These are phyloP conservation scores for Scaptomyza polygonia DNA, from an alignment of 2,888 invertebrate genomes.

Conservation along the genomic window DNA sequence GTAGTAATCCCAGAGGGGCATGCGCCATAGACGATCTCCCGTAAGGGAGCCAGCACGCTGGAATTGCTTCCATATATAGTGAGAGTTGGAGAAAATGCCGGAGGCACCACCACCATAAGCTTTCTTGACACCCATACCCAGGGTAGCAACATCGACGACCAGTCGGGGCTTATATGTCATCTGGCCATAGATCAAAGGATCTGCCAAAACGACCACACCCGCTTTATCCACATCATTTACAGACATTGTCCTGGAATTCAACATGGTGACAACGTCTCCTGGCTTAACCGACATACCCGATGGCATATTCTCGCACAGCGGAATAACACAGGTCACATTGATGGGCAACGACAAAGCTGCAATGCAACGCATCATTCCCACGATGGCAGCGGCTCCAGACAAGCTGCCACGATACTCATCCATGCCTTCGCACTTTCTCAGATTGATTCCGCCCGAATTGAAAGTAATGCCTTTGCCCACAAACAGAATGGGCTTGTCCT, in stretches of 20 bases:
- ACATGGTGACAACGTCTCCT: constrained; percentile 84
- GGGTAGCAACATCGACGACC: constrained; percentile 87
- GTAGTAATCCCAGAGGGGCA: constrained; percentile 86
- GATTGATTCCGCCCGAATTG: constrained; percentile 84
- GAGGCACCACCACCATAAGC: constrained; percentile 86
- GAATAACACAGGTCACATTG: constrained; percentile 85
- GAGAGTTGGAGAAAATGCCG: constrained; percentile 86
- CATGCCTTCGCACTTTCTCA: constrained; percentile 71
- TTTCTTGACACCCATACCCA: constrained; percentile 85
- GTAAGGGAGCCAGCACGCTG: constrained; percentile 86
- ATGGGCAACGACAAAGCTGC: constrained; percentile 86
- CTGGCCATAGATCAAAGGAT: constrained; percentile 91
- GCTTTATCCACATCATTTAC: constrained; percentile 88
- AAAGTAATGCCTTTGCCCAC: constrained; percentile 87
- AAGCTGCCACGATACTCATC: constrained; percentile 85
- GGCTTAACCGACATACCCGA: constrained; percentile 87
- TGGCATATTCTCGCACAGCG: constrained; percentile 85
- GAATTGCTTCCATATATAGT: constrained; percentile 85
- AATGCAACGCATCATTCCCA: constrained; percentile 85
- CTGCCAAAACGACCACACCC: constrained; percentile 92
- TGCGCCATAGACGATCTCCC: constrained; percentile 88
- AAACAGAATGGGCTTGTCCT: constrained; percentile 85
- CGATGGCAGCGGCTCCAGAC: constrained; percentile 87
- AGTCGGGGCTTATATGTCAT: constrained; percentile 86
- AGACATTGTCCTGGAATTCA: constrained; percentile 85